Evolutionary conservation across 2,113 vertebrate species (phyloP), one percentile per base, ranked within the genome.

Genomic region (Podarcis cretensis): DNA sequence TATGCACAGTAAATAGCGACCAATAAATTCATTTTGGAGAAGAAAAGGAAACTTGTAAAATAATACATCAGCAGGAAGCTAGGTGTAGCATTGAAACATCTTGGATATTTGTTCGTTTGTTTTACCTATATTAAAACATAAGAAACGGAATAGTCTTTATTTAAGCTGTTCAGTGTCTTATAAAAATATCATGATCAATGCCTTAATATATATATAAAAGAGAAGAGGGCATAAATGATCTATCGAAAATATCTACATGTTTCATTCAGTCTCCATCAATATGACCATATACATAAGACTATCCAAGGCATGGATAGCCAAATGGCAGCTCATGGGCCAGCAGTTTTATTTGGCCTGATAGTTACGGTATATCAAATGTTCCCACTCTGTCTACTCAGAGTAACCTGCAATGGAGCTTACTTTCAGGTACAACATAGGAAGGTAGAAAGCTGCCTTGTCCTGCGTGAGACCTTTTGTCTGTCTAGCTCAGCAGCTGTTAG

Each of bases 21-120:
- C 27, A 91, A 87, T 87, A 94, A 92, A 83, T 74, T n/a, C 68
- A 65, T 84, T 69, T 88, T 78, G 9, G 18, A 16, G 32, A 43
- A 32, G 76, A 14, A 69, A 37, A 73, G 25, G 59, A 20, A 40
- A 16, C 9, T 63, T 48, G 30, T 85, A 74, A 40, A 20, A 84
- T 65, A 57, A 59, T 85, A 63, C 48, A 37, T 84, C n/a, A 84
- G 7, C 43, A 71, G 43, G 35, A 89, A 78, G 40, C 32, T 13
- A 27, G 74, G n/a, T n/a, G 25, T 43, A 79, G 43, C 84, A 69
- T 12, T 89, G 43, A 84, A 66, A 77, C 71, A 3, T 43, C 23
- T 14, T 20, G 4, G 59, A 74, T 1, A 40, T 88, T 63, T 88
- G 21, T 43, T 27, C 23, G 66, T 68, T 27, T 59, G 30, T 65